Base-by-base conservation (phyloP, 2,888 invertebrate species). In the Eupithecia subumbrata region DNA sequence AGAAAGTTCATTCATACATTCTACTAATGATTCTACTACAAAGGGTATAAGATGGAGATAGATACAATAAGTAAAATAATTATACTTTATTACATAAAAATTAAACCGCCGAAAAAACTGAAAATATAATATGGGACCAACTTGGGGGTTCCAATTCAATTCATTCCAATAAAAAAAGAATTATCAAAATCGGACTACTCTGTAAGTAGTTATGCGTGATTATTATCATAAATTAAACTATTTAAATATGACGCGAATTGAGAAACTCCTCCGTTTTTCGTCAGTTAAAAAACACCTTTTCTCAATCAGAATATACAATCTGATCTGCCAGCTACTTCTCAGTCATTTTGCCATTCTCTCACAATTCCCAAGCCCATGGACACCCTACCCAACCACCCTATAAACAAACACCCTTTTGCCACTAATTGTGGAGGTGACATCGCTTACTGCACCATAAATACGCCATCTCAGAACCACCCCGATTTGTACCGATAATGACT, bases 341-440 rank as follows among this genome's bases (percentile, higher is more conserved):
- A 14, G 60, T 56, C 11, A n/a, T 71, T 71, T 48, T 1, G 0
- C 37, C 37, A 43, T 71, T 5, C 66, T 14, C 25, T 34, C 22
- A n/a, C 48, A 1, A 48, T 12, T 34, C 14, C n/a, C n/a, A 48
- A 63, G 5, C 22, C n/a, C 69, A 79, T 86, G 84, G 87, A 37
- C 69, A 78, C 78, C 79, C 78, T 71, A 77, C 34, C 12, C 40
- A 74, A 80, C 84, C 85, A n/a, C 89, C 87, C 90, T 84, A 84
- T 85, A 88, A 90, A 89, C 87, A 91, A 91, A 90, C 91, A 91
- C 89, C 91, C 92, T 90, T 91, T 90, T 84, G 89, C 89, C 84
- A 88, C 92, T 92, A 93, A 93, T 93, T 92, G 92, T 87, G 83
- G 90, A 90, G 91, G 91, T 87, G 85, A 85, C 85, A 82, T 60